phyloP scores from a whole-genome alignment of 2,113 vertebrate species.

The Ellobius talpinus region DNA sequence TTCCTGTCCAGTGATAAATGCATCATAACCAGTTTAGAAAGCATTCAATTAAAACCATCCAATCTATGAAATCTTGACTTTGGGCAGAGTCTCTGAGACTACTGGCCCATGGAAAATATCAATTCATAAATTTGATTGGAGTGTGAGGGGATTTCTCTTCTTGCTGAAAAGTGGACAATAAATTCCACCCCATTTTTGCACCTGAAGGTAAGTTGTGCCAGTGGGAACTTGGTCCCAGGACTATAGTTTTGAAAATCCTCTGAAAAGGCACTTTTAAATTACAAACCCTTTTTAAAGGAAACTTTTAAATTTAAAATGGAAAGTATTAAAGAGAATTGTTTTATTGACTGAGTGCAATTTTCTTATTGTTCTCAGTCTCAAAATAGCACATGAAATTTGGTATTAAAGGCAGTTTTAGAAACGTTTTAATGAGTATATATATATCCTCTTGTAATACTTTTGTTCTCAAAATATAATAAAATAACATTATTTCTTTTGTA shows the following conservation, averaged over 20 bases:
- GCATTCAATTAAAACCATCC: constrained; percentile 58
- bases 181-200: constrained; percentile 60
- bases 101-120: constrained; percentile 31
- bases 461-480: constrained; percentile 73
- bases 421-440: constrained; percentile 49
- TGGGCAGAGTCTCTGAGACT: constrained; percentile 63
- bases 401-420: constrained; percentile 74
- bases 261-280: constrained; percentile 82
- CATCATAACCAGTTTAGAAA: constrained; percentile 59
- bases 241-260: constrained; percentile 62
- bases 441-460: constrained; percentile 60
- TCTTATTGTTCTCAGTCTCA: constrained; percentile 63
- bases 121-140: constrained; percentile 58
- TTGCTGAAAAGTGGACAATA: constrained; percentile 40
- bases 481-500: constrained; percentile 64
- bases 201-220: constrained; percentile 75
- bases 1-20: constrained; percentile 60
- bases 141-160: constrained; percentile 62
- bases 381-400: constrained; percentile 73
- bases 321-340: constrained; percentile 65
- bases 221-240: constrained; percentile 69
- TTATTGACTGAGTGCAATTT: constrained; percentile 57
- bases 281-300: constrained; percentile 71
- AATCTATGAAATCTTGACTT: constrained; percentile 62
- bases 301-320: constrained; percentile 55